Base-by-base conservation (phyloP, 2,797 vertebrate species). In the Muscicapa comitata region DNA sequence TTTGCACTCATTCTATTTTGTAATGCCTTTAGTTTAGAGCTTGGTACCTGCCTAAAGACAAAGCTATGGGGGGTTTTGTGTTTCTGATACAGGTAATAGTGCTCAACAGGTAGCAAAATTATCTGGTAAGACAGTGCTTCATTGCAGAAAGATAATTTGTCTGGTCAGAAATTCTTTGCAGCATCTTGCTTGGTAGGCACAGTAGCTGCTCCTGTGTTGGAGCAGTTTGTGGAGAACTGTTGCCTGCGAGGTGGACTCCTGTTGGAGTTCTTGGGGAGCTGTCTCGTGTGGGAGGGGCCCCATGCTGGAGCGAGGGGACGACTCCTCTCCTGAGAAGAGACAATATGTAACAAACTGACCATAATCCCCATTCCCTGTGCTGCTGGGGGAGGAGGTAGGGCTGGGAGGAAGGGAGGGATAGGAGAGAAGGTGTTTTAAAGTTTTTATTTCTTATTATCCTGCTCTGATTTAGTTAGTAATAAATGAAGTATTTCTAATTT, bases 51-150 rank as follows among this genome's bases (percentile, higher is more conserved):
- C 25, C 42, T 78, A 48, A 87, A 26, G 50, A 54, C 47, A 59
- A 26, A 20, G 20, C 10, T 28, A 18, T 5, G 10, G 17, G 6
- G 8, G 0, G 9, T 3, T 24, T 13, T 43, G 13, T 53, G 4
- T 43, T 63, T 53, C 33, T 78, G 20, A 33, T 45, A 14, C 6
- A 51, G 31, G 10, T 51, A 58, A 18, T 24, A 37, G 28, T 40
- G 28, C 21, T 71, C 42, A 74, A 59, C 3, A 55, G 37, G 38
- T 45, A 81, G 50, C 42, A 78, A 16, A 47, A 28, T 38, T 33
- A 58, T 45, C 51, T 65, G 42, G 19, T 84, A n/a, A 67, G 59
- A 17, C 12, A 62, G 11, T 54, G 11, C 23, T 84, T 84, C 12
- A 2, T 3, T 78, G 54, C 42, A 57, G 87, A 79, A 59, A 11